These are phyloP conservation scores for Amphilophus citrinellus DNA, from an alignment of 2,113 vertebrate genomes.

Conservation along the genomic window DNA sequence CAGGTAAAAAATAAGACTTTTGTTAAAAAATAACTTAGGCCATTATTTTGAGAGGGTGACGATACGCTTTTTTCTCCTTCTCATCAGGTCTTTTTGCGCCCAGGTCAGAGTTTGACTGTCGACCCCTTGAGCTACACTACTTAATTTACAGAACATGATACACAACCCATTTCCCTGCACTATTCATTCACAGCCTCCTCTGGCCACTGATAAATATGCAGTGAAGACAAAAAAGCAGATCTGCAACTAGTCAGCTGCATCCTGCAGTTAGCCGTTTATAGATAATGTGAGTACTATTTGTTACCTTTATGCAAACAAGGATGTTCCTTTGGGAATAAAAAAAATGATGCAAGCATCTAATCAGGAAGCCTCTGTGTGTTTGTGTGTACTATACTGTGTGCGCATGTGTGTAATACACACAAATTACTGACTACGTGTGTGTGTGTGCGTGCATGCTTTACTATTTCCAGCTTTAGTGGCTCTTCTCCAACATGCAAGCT, in stretches of 20 bases:
- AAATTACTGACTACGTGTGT: background rate
- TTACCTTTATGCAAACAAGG: conserved; percentile 32
- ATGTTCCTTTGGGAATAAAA: conserved; percentile 15
- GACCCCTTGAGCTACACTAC: conserved; percentile 44
- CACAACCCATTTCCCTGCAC: conserved; percentile 35
- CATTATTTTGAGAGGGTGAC: too few relatives aligned
- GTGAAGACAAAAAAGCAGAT: conserved; percentile 45
- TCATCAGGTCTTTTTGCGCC: conserved; percentile 40
- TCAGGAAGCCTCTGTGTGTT: conserved; percentile 9
- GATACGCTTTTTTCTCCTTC: fast-evolving
- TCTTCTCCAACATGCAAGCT: conserved; percentile 31
- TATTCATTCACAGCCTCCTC: conserved; percentile 55
- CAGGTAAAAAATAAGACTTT: too few relatives aligned
- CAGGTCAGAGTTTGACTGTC: conserved; percentile 58
- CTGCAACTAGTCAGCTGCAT: conserved; percentile 20
- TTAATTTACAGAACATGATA: conserved; percentile 61
- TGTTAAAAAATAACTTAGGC: too few relatives aligned
- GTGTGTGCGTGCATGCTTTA: background rate
- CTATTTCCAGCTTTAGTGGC: conserved; percentile 26
- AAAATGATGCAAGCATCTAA: conserved; percentile 7
- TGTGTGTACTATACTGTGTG: conserved; percentile 1
- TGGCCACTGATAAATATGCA: conserved; percentile 64
- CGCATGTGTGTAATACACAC: background rate
- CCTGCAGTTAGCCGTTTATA: conserved; percentile 32
- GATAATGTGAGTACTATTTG: conserved; percentile 12